Evolutionary conservation across 2,888 invertebrate genomes (phyloP), one percentile per base, ranked within the genome.

Genomic region (Trypoxylon attenuatum): DNA sequence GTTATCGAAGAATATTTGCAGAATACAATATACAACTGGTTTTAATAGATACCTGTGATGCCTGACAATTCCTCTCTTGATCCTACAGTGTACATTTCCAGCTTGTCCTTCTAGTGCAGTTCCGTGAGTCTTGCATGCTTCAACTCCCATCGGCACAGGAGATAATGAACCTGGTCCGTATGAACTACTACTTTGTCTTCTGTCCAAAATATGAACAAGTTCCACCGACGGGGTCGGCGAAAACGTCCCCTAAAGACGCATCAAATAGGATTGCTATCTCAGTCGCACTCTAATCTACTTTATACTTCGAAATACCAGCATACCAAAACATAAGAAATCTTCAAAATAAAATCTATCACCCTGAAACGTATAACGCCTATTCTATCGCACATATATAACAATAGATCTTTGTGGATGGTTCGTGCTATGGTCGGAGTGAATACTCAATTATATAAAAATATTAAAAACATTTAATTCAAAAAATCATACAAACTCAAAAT

Each of bases 181-280:
- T 0, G 86, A 86, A 10, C 85, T 81, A 42, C 83, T 82, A 46
- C 87, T 86, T 38, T 85, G 87, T 57, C 86, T 79, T 49, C 85
- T 82, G 43, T 86, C 87, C 59, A 87, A 67, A 18, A 86, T 86
- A 46, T 86, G 84, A 2, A 87, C 86, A 45, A 87, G 58, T 63
- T 87, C 87, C 8, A 86, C 87, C 29, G 87, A 87, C 23, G 87
- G 86, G n/a, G 87, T 87, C 22, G 87, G 86, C 10, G 87, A 87
- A 61, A 87, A 87, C 16, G 86, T 84, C 23, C 86, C 84, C 86
- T 87, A 46, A 27, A 54, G 23, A 52, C 53, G 33, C 25, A n/a
- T n/a, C n/a, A n/a, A n/a, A n/a, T n/a, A n/a, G n/a, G n/a, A n/a
- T n/a, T n/a, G n/a, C n/a, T n/a, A n/a, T n/a, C n/a, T n/a, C n/a